Evolutionary conservation across 2,797 vertebrate genomes (phyloP), one percentile per base, ranked within the genome.

Genomic region (Crocodylus rhombifer): DNA sequence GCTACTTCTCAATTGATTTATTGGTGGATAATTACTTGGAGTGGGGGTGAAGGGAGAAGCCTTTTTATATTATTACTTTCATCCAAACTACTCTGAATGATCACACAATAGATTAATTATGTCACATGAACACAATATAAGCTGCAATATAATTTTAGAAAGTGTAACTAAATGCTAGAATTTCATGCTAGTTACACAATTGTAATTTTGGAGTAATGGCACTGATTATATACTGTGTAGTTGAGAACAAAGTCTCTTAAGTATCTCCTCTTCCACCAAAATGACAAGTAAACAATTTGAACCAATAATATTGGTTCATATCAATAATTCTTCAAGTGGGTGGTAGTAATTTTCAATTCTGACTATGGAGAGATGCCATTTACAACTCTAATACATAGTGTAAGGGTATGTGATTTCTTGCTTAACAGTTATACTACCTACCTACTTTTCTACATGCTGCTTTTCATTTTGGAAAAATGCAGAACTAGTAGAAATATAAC

Each of bases 101-200:
- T 15, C 67, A 71, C 21, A 71, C 25, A 71, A 42, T 23, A 71
- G 17, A 33, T 36, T 69, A 67, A 67, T 71, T 28, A 30, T 4
- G 14, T 11, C 21, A 15, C 15, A 21, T 23, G 42, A 61, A 25
- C 67, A 86, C n/a, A 80, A 5, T 60, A 7, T 56, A 33, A 75
- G n/a, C 30, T 6, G 6, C 11, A 77, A 51, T 10, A 1, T 2
- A 5, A 60, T 67, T 82, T 69, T 69, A 58, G 9, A 0, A 15
- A 76, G 1, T 33, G n/a, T n/a, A 1, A 18, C 2, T 13, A 0
- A 11, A 6, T 80, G 33, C 36, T 84, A 64, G 36, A 25, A 71
- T 7, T 69, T 12, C 69, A 17, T 42, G 16, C 58, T 10, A 51
- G 42, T 51, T 51, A 51, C 42, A 51, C 42, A 51, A 51, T 51